Base-by-base conservation (phyloP, 2,888 invertebrate genomes). In the Tipula unca region DNA sequence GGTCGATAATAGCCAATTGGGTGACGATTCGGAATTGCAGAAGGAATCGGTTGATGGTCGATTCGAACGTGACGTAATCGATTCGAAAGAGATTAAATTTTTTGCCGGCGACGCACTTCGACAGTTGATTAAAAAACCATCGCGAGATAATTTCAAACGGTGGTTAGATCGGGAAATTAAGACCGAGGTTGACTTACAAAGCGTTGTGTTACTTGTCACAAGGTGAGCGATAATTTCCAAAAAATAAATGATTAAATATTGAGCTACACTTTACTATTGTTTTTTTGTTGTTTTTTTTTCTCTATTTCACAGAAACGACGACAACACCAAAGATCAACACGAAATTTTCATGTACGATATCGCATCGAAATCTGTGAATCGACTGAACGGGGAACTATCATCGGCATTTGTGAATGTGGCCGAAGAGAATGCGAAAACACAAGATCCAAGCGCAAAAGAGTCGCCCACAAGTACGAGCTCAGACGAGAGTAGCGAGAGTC, bases 321-420 rank as follows among this genome's bases (percentile, higher is more conserved):
- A 85, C 35, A 85, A 85, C 20, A 85, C 36, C 3, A 85, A 85
- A 10, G 25, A 85, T 39, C 93, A 94, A 86, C 94, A 94, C 89
- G 96, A 96, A 91, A 96, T 97, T 88, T 97, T 94, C 90, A 96
- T 97, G 96, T 96, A 96, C 89, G 96, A 97, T 89, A 94, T 96
- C 83, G 91, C 92, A 86, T 94, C 95, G 3, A 93, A 95, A 88
- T 93, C 93, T 69, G 95, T 96, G 1, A 96, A 94, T 90, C 96
- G 95, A 90, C 91, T 97, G 29, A 94, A 93, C 87, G 96, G 97
- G 1, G 96, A 96, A 88, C 91, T 97, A 85, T 96, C 96, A 3
- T 93, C 94, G 85, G 96, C 96, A 48, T 97, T 97, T 88, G 96
- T 96, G 1, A 95, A 95, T 89, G 96, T 96, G 83, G 97, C 97